Conservation (phyloP, 2,113 vertebrate genomes). For the Coptodon rendalli region DNA sequence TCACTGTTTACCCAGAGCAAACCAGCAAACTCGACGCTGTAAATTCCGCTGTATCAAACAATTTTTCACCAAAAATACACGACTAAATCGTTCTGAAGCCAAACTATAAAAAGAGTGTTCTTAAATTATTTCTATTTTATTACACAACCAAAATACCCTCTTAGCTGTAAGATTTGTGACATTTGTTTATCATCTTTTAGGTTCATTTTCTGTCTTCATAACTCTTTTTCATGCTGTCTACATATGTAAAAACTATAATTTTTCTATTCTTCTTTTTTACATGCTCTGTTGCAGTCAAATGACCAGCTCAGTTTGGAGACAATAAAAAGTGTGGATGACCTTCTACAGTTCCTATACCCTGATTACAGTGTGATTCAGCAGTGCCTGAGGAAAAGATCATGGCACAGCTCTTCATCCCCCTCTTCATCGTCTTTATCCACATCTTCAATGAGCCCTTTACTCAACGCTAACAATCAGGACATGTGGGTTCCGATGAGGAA, state of each 20-base stretch:
- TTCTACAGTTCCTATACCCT: conserved; percentile 59
- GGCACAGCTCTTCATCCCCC: conserved; percentile 1
- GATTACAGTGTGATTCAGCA: conserved; percentile 58
- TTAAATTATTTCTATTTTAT: not conserved
- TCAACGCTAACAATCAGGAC: not conserved
- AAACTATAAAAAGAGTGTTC: not conserved
- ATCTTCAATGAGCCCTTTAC: conserved; percentile 8
- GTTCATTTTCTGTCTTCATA: not conserved
- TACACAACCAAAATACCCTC: not conserved
- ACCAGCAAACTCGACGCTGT: not conserved
- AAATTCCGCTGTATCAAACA: not conserved
- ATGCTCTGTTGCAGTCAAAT: conserved; percentile 32
- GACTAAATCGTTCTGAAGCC: not conserved
- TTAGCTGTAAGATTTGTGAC: not conserved
- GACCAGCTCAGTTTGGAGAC: conserved; percentile 40
- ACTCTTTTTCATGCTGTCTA: not conserved
- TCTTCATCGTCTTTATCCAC: conserved; percentile 10
- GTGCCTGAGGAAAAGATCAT: conserved; percentile 53
- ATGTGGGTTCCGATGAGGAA: conserved; percentile 37
- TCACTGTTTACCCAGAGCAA: conserved; percentile 28
- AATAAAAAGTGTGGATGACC: conserved; percentile 55
- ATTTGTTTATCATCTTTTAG: not conserved
- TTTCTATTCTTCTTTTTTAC: not conserved
- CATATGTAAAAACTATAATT: not conserved
- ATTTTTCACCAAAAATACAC: not conserved